These are phyloP conservation scores for Drosophila orosa DNA, from an alignment of 1,140 invertebrate species.

Conservation along the genomic window DNA sequence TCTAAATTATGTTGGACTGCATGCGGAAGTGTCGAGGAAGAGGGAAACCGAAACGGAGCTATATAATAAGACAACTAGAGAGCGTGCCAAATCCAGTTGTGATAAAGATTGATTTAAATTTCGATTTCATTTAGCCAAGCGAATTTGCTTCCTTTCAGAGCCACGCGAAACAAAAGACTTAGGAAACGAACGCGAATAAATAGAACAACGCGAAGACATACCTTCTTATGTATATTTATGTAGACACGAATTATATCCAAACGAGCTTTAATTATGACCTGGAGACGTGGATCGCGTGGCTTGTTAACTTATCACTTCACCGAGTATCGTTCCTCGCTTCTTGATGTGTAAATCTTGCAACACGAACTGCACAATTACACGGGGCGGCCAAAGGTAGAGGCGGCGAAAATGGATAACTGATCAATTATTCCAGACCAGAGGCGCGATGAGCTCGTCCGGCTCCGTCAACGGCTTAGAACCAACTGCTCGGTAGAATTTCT, in stretches of 20 bases:
- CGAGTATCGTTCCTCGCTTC: slow-evolving; percentile 5
- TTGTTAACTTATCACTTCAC: slow-evolving; percentile 13
- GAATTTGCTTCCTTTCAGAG: slow-evolving; percentile 62
- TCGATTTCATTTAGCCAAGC: slow-evolving; percentile 47
- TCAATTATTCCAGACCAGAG: slow-evolving; percentile 38
- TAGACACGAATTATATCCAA: background rate
- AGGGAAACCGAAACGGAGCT: slow-evolving; percentile 44
- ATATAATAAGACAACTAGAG: slow-evolving; percentile 36
- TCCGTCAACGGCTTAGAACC: slow-evolving; percentile 72
- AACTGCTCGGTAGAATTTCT: slow-evolving; percentile 78
- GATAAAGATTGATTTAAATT: slow-evolving; percentile 69
- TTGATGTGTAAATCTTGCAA: slow-evolving; percentile 68
- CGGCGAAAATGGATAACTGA: background rate
- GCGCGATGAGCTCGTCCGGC: slow-evolving; percentile 57
- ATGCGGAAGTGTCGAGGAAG: slow-evolving; percentile 67
- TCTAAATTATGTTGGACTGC: slow-evolving; percentile 47
- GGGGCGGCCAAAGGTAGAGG: background rate
- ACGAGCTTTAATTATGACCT: slow-evolving; percentile 8
- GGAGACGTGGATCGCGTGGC: background rate
- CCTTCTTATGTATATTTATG: slow-evolving; percentile 23
- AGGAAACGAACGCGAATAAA: slow-evolving; percentile 66
- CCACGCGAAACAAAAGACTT: slow-evolving; percentile 77
- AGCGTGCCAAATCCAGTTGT: slow-evolving; percentile 78
- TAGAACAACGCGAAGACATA: slow-evolving; percentile 32
- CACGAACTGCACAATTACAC: slow-evolving; percentile 69